Percentiles rank a stretch among this genome's conserved stretches.
Evolutionary conservation across 1,140 invertebrate species (phyloP).

Genomic region (Pantala flavescens): DNA sequence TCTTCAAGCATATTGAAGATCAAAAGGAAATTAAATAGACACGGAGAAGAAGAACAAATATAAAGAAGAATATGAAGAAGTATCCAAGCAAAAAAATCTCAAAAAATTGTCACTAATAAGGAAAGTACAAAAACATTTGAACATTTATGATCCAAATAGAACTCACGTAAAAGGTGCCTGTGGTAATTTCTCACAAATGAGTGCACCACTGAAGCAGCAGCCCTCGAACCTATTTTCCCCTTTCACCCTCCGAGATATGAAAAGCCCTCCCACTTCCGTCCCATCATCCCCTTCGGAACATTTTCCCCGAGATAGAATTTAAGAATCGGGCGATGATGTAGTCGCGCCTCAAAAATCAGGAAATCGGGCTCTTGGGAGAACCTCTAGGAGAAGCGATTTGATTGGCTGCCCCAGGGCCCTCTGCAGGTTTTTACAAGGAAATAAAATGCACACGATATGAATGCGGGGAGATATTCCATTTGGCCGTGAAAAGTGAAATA

Average conservation of each 20-base stretch:
- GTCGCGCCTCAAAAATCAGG: not conserved
- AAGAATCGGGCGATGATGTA: constrained; percentile 8
- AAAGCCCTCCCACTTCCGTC: not conserved
- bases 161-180: too few species aligned
- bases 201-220: too few species aligned
- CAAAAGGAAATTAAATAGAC: too few species aligned
- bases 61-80: too few species aligned
- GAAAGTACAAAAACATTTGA: too few species aligned
- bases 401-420: not conserved
- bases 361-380: not conserved
- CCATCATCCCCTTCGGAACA: not conserved
- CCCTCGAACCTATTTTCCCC: not conserved
- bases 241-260: not conserved
- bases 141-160: too few species aligned
- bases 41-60: too few species aligned
- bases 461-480: not conserved
- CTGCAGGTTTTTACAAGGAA: not conserved
- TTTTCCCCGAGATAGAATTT: not conserved
- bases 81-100: too few species aligned
- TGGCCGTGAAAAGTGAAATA: not conserved
- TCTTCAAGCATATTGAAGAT: too few species aligned
- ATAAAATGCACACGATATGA: not conserved
- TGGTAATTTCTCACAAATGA: too few species aligned
- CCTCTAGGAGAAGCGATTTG: not conserved
- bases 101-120: too few species aligned